Evolutionary conservation across 2,888 invertebrate species (phyloP), one percentile per base, ranked within the genome.

Genomic region (Scelioninae gen. 1): DNA sequence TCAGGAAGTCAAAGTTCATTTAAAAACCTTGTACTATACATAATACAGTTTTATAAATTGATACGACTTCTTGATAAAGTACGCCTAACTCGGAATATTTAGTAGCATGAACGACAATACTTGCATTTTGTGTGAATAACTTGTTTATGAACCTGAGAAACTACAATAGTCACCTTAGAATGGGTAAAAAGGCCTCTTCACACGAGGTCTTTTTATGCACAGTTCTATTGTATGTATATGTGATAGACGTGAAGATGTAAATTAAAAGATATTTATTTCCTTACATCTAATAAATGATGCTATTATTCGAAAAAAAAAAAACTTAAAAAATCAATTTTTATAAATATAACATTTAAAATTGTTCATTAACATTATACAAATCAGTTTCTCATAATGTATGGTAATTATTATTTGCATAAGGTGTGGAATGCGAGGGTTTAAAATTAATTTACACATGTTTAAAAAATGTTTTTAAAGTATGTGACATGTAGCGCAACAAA

Each of bases 41-140:
- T 38, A 9, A 10, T 38, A 38, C 38, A 38, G 4, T 38, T 5
- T 8, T 38, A 38, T 10, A 38, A 9, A 4, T 38, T 38, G 38
- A 38, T 38, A 38, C 5, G 10, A 4, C 38, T 38, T 38, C 10
- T 38, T 38, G 38, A 9, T 8, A 38, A 9, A 38, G 5, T 9
- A 38, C 38, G n/a, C 43, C 0, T n/a, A 43, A 43, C n/a, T 5
- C 43, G 6, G 43, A 10, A n/a, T 43, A 66, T 53, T 40, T 53
- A 53, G 40, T 53, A 38, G 53, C 31, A 15, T 29, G 23, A 53
- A 43, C 29, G 16, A 68, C 43, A 55, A 68, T 68, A 55, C 55
- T 45, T 38, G 31, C 55, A 66, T 55, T 45, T 68, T 56, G 32
- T 56, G 45, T 68, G 68, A 68, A 68, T 68, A 68, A 55, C 43